Evolutionary conservation across 2,797 vertebrate species (phyloP).

Genomic region (Enteromius anoplus): DNA sequence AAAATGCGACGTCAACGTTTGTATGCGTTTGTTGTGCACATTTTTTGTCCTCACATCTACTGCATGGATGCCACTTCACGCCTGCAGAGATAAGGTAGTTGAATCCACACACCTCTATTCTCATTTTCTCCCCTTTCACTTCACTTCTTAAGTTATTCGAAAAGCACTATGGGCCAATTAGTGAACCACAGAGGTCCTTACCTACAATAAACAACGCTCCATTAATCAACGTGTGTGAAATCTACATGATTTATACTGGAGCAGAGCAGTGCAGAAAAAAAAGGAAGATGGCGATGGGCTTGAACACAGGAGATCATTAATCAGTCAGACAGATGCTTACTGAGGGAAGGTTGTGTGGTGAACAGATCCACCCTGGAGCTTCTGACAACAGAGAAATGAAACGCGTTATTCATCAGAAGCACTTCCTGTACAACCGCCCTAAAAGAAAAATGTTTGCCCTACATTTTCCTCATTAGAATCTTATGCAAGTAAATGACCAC

Average conservation of each 20-base stretch:
- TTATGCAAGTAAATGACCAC: background rate
- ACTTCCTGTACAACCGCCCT: background rate
- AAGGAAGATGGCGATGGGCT: constrained; percentile 12
- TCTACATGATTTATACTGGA: background rate
- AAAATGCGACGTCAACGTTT: background rate
- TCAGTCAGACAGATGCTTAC: constrained; percentile 33
- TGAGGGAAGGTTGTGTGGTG: constrained; percentile 14
- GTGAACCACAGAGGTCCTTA: background rate
- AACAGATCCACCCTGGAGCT: constrained; percentile 19
- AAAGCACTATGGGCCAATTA: constrained; percentile 16
- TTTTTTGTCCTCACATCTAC: background rate
- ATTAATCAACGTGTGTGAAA: constrained; percentile 17
- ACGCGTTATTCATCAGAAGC: constrained; percentile 10
- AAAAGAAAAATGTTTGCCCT: constrained; percentile 2
- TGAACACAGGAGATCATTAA: constrained; percentile 20
- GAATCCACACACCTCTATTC: background rate
- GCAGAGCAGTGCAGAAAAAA: constrained; percentile 7
- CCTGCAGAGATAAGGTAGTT: background rate
- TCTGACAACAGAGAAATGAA: constrained; percentile 27
- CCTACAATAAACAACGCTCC: constrained; percentile 12
- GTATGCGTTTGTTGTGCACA: background rate
- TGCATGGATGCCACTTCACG: background rate
- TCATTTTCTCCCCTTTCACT: background rate
- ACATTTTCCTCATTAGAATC: constrained; percentile 20
- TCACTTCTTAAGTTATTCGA: background rate